These are phyloP conservation scores for Myotis vivesi DNA, from an alignment of 2,797 vertebrate genomes.

Conservation along the genomic window DNA sequence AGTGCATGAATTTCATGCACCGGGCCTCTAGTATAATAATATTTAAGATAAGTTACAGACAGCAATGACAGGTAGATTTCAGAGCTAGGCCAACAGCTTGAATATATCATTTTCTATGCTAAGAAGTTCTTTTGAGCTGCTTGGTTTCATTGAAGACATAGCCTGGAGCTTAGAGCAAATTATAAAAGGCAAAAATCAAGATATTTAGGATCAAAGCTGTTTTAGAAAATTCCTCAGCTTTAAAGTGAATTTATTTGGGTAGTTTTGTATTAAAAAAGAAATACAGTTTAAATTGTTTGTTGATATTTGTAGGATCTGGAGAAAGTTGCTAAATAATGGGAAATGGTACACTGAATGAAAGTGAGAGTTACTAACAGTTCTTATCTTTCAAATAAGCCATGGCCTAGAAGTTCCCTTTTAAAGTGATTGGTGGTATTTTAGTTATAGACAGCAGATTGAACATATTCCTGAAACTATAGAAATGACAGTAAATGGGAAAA, in stretches of 20 bases:
- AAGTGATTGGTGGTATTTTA: background rate
- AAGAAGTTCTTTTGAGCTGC: constrained; percentile 24
- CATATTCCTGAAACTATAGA: background rate
- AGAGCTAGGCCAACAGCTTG: background rate
- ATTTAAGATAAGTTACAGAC: background rate
- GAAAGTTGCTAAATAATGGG: constrained; percentile 8
- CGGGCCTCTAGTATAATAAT: background rate
- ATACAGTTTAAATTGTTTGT: background rate
- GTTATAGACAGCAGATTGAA: background rate
- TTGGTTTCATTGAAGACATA: constrained; percentile 40
- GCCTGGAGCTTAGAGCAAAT: background rate
- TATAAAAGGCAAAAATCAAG: constrained; percentile 38
- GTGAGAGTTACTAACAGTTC: background rate
- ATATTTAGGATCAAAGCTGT: background rate
- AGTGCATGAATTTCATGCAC: too few relatives aligned
- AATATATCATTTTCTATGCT: background rate
- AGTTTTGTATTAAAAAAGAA: background rate
- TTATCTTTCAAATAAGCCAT: background rate
- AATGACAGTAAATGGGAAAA: background rate
- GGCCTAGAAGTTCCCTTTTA: background rate
- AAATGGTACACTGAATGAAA: background rate
- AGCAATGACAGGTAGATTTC: background rate
- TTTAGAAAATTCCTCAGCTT: constrained; percentile 1
- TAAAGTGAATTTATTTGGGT: background rate
- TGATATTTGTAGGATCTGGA: constrained; percentile 12